Conservation (phyloP, 2,888 invertebrate genomes). For the Minunthozetes semirufus region DNA sequence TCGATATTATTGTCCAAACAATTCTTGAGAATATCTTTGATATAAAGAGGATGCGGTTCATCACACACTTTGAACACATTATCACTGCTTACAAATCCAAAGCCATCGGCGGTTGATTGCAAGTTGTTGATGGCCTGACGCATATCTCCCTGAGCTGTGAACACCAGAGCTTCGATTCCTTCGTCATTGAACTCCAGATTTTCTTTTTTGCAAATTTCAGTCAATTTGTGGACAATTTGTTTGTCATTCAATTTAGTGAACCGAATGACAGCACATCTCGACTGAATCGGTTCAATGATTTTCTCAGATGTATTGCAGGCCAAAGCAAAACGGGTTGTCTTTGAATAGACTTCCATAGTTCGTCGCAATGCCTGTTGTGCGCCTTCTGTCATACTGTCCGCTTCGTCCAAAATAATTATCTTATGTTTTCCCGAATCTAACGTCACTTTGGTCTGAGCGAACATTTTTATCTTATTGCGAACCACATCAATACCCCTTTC, state of each 20-base stretch:
- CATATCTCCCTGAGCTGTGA: conserved; percentile 98
- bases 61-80: conserved; percentile 99
- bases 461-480: conserved; percentile 96
- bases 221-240: conserved; percentile 73
- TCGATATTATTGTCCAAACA: conserved; percentile 72
- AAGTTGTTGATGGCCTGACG: conserved; percentile 94
- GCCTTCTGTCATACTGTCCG: conserved; percentile 98
- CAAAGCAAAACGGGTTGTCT: conserved; percentile 91
- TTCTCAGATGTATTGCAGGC: conserved; percentile 98
- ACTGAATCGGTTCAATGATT: conserved; percentile 96
- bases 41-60: conserved; percentile 91
- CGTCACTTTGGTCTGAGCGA: conserved; percentile 93
- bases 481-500: conserved; percentile 97
- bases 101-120: conserved; percentile 88
- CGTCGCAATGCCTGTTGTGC: conserved; percentile 95
- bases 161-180: conserved; percentile 90
- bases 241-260: conserved; percentile 84
- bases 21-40: conserved; percentile 79
- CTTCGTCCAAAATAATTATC: conserved; percentile 95
- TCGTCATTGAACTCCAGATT: conserved; percentile 73
- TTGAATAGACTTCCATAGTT: conserved; percentile 97
- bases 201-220: conserved; percentile 66
- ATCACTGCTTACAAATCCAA: conserved; percentile 72
- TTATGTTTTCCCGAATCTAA: conserved; percentile 86
- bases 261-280: conserved; percentile 90